Percentiles rank a stretch among this genome's conserved stretches.
phyloP scores from a whole-genome alignment of 1,140 invertebrate genomes.

The Eumaeus atala region DNA sequence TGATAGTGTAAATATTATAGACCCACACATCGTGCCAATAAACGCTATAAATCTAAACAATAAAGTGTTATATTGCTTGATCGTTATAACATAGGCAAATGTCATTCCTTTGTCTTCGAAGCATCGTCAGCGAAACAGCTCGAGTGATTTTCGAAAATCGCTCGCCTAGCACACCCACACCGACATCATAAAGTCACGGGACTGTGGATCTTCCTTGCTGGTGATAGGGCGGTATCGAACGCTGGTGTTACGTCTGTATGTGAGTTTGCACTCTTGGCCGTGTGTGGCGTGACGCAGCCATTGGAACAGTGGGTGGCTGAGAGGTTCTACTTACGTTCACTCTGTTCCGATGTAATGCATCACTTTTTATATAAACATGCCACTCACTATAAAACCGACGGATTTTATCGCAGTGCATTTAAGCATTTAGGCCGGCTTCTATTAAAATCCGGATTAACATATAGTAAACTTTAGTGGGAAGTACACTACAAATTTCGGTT shows the following conservation, averaged over 20 bases:
- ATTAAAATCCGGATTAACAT: too few relatives aligned
- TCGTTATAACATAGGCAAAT: slow-evolving; percentile 27
- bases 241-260: slow-evolving; percentile 5
- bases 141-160: slow-evolving; percentile 39
- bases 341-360: slow-evolving; percentile 2
- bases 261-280: slow-evolving; percentile 27
- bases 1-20: too few relatives aligned
- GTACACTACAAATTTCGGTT: too few relatives aligned
- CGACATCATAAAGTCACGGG: background rate
- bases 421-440: too few relatives aligned
- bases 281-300: slow-evolving; percentile 28
- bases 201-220: slow-evolving; percentile 10
- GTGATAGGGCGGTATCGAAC: background rate
- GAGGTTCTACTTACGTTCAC: slow-evolving; percentile 13
- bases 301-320: slow-evolving; percentile 26
- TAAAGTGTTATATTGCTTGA: slow-evolving; percentile 7
- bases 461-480: too few relatives aligned
- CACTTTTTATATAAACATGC: background rate
- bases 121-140: slow-evolving; percentile 37
- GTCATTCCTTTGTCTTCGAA: slow-evolving; percentile 28
- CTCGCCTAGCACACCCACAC: slow-evolving; percentile 26
- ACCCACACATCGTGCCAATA: too few relatives aligned
- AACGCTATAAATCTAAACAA: background rate
- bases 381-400: too few relatives aligned
- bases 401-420: too few relatives aligned